Evolutionary conservation across 2,113 vertebrate genomes (phyloP).

Genomic region (Amia ocellicauda): DNA sequence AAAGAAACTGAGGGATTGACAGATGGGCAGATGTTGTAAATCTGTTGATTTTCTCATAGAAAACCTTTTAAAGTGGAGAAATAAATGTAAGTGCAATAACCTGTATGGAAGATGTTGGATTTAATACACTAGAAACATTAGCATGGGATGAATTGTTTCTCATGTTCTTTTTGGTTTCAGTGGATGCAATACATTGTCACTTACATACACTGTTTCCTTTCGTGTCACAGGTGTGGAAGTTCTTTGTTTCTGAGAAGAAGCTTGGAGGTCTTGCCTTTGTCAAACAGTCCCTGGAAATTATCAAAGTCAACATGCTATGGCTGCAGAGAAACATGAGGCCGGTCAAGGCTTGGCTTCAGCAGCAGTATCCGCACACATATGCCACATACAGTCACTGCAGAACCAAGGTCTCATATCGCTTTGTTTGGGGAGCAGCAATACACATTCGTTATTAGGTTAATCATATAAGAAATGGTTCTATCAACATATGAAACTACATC

Average conservation of each 20-base stretch:
- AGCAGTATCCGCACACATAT: constrained; percentile 14
- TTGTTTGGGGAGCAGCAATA: constrained; percentile 1
- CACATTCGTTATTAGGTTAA: background rate
- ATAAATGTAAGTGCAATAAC: too few species aligned
- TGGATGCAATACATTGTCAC: too few species aligned
- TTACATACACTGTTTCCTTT: background rate
- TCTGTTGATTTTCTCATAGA: too few species aligned
- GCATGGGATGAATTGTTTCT: background rate
- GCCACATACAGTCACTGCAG: constrained; percentile 5
- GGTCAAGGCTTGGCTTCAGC: constrained; percentile 21
- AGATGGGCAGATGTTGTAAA: too few species aligned
- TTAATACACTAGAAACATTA: background rate
- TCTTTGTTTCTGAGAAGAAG: constrained; percentile 17
- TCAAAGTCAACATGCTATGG: constrained; percentile 23
- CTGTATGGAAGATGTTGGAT: too few species aligned
- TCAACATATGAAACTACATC: too few species aligned
- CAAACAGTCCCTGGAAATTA: constrained; percentile 19
- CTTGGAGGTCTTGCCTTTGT: constrained; percentile 15
- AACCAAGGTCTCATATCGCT: constrained; percentile 13
- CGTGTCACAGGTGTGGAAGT: constrained; percentile 16
- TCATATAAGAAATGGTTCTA: too few species aligned
- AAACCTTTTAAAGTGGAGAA: too few species aligned
- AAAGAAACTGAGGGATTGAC: too few species aligned
- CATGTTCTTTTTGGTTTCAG: background rate
- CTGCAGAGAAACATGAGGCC: constrained; percentile 11